Percentiles rank a stretch among this genome's conserved stretches.
Conservation (phyloP, 2,113 vertebrate genomes). For the Corythornis vintsioides region DNA sequence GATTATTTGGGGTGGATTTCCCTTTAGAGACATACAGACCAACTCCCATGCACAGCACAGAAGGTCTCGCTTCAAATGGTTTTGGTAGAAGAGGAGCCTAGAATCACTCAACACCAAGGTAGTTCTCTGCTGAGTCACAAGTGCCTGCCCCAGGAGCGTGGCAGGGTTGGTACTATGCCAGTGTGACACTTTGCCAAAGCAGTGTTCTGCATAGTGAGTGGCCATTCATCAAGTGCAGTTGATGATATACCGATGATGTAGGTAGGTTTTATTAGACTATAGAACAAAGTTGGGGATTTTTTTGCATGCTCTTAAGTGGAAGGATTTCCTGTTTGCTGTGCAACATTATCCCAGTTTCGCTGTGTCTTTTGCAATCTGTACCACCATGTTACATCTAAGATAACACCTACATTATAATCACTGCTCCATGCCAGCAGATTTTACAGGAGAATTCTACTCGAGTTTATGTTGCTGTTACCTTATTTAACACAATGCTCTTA, state of each 20-base stretch:
- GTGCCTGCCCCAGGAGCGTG: fast-evolving
- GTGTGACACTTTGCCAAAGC: not conserved
- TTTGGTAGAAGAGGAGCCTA: not conserved
- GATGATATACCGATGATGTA: not conserved
- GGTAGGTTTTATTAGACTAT: not conserved
- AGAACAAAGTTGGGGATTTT: not conserved
- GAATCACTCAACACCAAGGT: not conserved
- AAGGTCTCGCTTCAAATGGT: not conserved
- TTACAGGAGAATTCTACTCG: not conserved
- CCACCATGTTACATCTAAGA: not conserved
- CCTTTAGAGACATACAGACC: not conserved
- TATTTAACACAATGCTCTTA: not conserved
- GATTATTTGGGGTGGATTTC: not conserved
- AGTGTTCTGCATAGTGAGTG: not conserved
- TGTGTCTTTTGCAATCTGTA: not conserved
- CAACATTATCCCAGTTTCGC: not conserved
- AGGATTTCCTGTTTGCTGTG: not conserved
- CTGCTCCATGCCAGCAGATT: not conserved
- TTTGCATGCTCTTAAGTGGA: not conserved
- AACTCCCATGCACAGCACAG: not conserved
- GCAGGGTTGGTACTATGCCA: not conserved
- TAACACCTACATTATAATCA: not conserved
- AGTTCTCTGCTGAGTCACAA: not conserved
- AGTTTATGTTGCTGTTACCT: not conserved
- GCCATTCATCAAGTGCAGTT: not conserved